Evolutionary conservation across 2,888 invertebrate genomes (phyloP).

Genomic region (Himalopsyche tibetana): DNA sequence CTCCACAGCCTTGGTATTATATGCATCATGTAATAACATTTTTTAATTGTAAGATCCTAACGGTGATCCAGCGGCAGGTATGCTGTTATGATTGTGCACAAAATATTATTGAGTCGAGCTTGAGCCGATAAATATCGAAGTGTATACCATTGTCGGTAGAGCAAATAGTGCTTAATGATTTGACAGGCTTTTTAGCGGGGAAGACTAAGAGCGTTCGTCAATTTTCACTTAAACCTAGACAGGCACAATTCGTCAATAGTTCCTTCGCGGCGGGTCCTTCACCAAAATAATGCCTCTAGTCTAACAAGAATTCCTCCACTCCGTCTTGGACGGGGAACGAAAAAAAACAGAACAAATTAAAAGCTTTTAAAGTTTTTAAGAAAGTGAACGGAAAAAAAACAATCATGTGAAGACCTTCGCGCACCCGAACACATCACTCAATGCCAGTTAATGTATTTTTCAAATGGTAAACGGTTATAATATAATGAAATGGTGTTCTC

Average conservation of each 20-base stretch:
- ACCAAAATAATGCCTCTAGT: slow-evolving; percentile 63
- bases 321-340: slow-evolving; percentile 58
- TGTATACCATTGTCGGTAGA: no score
- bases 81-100: no score
- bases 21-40: no score
- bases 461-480: slow-evolving; percentile 58
- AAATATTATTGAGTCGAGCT: no score
- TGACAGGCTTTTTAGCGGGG: slow-evolving; percentile 63
- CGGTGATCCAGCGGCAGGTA: no score
- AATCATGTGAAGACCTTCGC: slow-evolving; percentile 58
- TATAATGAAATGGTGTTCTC: slow-evolving; percentile 30
- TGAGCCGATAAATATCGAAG: no score
- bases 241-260: slow-evolving; percentile 57
- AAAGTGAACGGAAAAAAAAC: slow-evolving; percentile 63
- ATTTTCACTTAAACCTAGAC: slow-evolving; percentile 64
- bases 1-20: no score
- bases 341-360: slow-evolving; percentile 65
- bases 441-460: slow-evolving; percentile 65
- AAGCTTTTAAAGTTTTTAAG: slow-evolving; percentile 65
- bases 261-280: slow-evolving; percentile 50
- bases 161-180: not conserved
- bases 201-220: slow-evolving; percentile 59
- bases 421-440: slow-evolving; percentile 63
- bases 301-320: slow-evolving; percentile 63
- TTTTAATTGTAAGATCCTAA: no score